phyloP scores from a whole-genome alignment of 2,888 invertebrate species.

The Liodrosophila aerea region DNA sequence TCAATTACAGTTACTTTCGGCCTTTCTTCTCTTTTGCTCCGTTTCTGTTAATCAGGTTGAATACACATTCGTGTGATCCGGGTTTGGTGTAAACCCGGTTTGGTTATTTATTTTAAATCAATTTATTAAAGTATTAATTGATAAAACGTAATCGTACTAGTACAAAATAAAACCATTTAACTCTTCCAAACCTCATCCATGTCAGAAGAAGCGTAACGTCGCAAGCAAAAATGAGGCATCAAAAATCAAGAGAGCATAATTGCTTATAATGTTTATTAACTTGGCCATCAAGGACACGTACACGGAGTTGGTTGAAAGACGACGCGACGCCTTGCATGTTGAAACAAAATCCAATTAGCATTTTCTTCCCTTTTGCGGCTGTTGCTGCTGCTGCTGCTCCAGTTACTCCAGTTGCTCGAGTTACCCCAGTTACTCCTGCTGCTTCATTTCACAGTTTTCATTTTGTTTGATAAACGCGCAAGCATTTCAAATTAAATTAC shows the following conservation, averaged over 20 bases:
- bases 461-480: constrained; percentile 73
- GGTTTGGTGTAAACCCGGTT: too few relatives aligned
- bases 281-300: constrained; percentile 58
- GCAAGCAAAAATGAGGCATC: constrained; percentile 33
- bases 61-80: too few relatives aligned
- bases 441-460: constrained; percentile 63
- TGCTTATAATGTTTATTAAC: constrained; percentile 75
- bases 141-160: too few relatives aligned
- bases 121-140: too few relatives aligned
- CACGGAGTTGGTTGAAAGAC: neutral
- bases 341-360: constrained; percentile 69
- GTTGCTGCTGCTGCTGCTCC: neutral
- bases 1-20: too few relatives aligned
- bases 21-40: too few relatives aligned
- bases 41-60: too few relatives aligned
- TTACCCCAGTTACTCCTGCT: constrained; percentile 9
- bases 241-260: constrained; percentile 61
- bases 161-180: too few relatives aligned
- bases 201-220: constrained; percentile 13
- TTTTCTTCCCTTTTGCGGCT: constrained; percentile 58
- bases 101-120: too few relatives aligned
- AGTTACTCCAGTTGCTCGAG: neutral
- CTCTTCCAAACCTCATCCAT: too few relatives aligned
- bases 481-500: constrained; percentile 73
- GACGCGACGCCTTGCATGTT: constrained; percentile 51